Conservation (phyloP, 2,113 vertebrate genomes). For the Edolisoma coerulescens region DNA sequence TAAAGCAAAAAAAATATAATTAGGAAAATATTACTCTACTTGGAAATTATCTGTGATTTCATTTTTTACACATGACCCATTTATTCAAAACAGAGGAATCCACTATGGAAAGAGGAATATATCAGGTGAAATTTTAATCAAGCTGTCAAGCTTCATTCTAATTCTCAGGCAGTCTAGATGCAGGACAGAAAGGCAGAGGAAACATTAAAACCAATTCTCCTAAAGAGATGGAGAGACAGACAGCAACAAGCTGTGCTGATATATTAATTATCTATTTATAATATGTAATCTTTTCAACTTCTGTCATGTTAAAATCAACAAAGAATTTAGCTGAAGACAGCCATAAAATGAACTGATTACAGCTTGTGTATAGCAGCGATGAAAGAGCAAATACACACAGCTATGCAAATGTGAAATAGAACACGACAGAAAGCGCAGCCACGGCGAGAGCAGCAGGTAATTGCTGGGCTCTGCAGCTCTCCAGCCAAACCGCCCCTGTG, state of each 20-base stretch:
- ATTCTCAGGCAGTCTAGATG: not conserved
- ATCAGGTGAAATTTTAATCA: conserved; percentile 54
- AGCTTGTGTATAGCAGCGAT: not conserved
- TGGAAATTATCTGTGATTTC: not conserved
- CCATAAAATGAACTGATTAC: conserved; percentile 12
- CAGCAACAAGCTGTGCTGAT: conserved; percentile 39
- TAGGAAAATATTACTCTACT: not conserved
- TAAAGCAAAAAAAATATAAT: not conserved
- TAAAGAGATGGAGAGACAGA: conserved; percentile 13
- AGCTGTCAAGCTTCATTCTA: conserved; percentile 43
- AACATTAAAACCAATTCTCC: conserved; percentile 40
- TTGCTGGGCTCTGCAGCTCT: not conserved
- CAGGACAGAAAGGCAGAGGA: conserved; percentile 22
- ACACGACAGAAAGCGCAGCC: conserved; percentile 23
- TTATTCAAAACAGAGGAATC: not conserved
- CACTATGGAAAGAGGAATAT: conserved; percentile 2
- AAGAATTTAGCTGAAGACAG: conserved; percentile 49
- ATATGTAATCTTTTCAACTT: conserved; percentile 50
- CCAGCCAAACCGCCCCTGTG: not conserved
- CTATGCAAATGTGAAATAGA: not conserved
- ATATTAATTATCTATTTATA: conserved; percentile 49
- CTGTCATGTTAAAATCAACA: conserved; percentile 47
- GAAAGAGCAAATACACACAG: not conserved
- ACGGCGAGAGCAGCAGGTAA: not conserved
- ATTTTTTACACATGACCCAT: not conserved